Conservation (phyloP, 2,888 invertebrate species). For the Heteromyza rotundicornis region DNA sequence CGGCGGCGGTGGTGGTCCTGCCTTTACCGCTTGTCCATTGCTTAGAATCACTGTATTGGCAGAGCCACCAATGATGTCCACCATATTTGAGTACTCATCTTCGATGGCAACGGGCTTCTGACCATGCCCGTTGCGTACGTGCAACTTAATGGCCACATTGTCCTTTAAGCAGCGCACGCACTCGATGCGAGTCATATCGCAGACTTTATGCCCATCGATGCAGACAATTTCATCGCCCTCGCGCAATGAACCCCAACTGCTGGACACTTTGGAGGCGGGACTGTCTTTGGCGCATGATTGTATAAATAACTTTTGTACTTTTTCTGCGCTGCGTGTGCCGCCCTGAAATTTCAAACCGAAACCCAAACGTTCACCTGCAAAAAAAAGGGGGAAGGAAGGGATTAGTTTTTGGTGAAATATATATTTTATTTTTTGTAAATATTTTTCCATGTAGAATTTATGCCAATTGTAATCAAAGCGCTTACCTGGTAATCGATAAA, state of each 20-base stretch:
- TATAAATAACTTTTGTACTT: slow-evolving; percentile 81
- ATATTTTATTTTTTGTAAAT: too few species aligned
- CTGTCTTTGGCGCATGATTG: slow-evolving; percentile 88
- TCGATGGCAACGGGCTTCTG: slow-evolving; percentile 48
- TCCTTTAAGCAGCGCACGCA: slow-evolving; percentile 86
- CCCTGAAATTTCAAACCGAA: slow-evolving; percentile 93
- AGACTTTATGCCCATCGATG: slow-evolving; percentile 82
- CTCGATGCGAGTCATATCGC: slow-evolving; percentile 82
- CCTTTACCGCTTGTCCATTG: slow-evolving; percentile 62
- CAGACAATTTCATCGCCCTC: slow-evolving; percentile 90
- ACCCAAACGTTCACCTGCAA: slow-evolving; percentile 88
- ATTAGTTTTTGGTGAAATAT: too few species aligned
- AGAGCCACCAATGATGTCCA: background rate
- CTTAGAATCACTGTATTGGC: slow-evolving; percentile 26
- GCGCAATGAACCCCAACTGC: slow-evolving; percentile 82
- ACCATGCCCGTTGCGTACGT: slow-evolving; percentile 68
- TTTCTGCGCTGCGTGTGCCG: slow-evolving; percentile 81
- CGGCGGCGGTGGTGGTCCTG: slow-evolving; percentile 75
- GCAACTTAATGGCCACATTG: slow-evolving; percentile 79
- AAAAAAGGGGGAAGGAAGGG: too few species aligned
- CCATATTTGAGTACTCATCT: slow-evolving; percentile 33
- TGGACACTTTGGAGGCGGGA: slow-evolving; percentile 82
- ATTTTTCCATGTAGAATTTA: too few species aligned
- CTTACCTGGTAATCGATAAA: slow-evolving; percentile 85
- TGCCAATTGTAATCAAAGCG: too few species aligned